Evolutionary conservation across 2,888 invertebrate genomes (phyloP), one percentile per base, ranked within the genome.

Genomic region (Hemithea aestivaria): DNA sequence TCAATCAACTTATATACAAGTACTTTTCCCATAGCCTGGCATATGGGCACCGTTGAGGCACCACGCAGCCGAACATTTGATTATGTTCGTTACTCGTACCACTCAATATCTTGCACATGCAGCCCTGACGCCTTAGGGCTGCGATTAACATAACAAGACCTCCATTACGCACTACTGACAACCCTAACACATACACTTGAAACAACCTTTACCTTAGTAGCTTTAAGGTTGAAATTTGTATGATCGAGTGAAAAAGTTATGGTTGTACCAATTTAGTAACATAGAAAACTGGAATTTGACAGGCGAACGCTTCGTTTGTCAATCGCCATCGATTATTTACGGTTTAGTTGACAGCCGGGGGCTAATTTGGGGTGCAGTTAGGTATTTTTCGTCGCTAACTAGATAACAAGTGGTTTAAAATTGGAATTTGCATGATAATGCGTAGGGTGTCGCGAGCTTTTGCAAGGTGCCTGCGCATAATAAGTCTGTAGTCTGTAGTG

Each of bases 351-450:
- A 59, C 75, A 70, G 85, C 87, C 87, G 63, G 56, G 53, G 85
- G 85, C 83, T 74, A 80, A 75, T 74, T 69, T 72, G 62, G 83
- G 76, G 75, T 66, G 58, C 55, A 66, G 66, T 67, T 82, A 84
- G 83, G 81, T 81, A 84, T 87, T 87, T 84, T 82, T 84, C 76
- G 74, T 67, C 66, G 62, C 81, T 87, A 87, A 87, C 85, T 85
- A 85, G 83, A 83, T 87, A 87, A 87, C 85, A 83, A 87, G 85
- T 85, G 85, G 85, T 81, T 85, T 84, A 73, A 83, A 87, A 87
- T 87, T 85, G 80, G 72, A 73, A 85, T 87, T 79, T 85, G 76
- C 85, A 87, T 87, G 81, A 83, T 83, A 82, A 84, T 82, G 70
- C 53, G 66, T 58, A 69, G 66, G 51, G 62, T 59, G 46, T 31